A percentile compares a stretch with the other conserved stretches of the same genome.
Conservation (phyloP, 2,113 vertebrate species). For the Oncorhynchus keta region DNA sequence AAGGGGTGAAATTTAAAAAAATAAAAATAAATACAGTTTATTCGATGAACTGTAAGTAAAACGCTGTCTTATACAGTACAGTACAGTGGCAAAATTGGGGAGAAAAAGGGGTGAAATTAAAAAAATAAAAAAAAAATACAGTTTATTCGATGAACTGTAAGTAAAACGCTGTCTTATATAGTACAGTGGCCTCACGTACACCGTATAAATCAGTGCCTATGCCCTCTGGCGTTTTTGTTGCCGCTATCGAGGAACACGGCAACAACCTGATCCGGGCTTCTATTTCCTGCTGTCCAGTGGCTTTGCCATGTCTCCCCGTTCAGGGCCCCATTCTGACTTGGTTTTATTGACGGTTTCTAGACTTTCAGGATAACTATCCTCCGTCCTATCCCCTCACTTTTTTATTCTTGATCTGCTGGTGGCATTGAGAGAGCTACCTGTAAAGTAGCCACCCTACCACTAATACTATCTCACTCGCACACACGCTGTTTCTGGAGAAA, state of each 20-base stretch:
- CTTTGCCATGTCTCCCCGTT: constrained; percentile 14
- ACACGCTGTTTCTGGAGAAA: not conserved
- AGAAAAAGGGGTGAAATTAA: too few species aligned
- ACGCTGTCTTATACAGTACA: not conserved
- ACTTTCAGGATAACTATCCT: not conserved
- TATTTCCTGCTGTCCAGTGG: constrained; percentile 2
- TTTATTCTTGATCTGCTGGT: not conserved
- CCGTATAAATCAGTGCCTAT: not conserved
- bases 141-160: not conserved
- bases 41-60: constrained; percentile 17
- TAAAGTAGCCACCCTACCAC: not conserved
- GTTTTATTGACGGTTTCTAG: not conserved
- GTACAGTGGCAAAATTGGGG: not conserved
- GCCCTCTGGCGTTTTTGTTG: not conserved
- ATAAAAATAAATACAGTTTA: not conserved
- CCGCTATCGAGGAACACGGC: not conserved
- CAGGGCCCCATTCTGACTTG: not conserved
- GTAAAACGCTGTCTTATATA: constrained; percentile 6
- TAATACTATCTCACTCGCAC: not conserved
- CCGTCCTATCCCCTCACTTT: not conserved
- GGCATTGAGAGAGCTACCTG: not conserved
- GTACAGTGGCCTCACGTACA: constrained; percentile 12
- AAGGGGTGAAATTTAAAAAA: too few species aligned
- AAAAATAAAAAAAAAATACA: not conserved
- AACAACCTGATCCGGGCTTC: not conserved